Evolutionary conservation across 92 coral and sea anemone genomes (phyloP).

Genomic region (Actinostola sp.): DNA sequence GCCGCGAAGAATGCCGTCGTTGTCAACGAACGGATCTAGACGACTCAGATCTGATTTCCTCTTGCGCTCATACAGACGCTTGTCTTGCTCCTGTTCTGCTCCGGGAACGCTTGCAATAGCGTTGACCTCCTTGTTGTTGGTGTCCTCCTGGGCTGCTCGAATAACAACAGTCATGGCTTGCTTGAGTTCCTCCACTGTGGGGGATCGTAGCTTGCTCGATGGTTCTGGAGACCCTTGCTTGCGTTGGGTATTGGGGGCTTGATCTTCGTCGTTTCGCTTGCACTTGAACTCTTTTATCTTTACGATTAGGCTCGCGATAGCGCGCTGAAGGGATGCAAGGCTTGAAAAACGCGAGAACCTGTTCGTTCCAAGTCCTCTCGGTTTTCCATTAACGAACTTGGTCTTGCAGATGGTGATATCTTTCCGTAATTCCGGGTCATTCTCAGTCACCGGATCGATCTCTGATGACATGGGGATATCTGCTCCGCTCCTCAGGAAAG

Average conservation of each 20-base stretch:
- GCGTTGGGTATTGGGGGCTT: no score
- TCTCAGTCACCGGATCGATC: background rate
- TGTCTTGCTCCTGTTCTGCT: no score
- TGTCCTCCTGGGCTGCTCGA: constrained; percentile 23
- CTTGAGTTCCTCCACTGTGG: constrained; percentile 33
- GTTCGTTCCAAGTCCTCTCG: constrained; percentile 23
- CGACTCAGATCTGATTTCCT: no score
- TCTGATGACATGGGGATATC: background rate
- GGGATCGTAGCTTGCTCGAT: background rate
- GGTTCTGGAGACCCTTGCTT: no score
- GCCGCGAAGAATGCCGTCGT: constrained; percentile 35
- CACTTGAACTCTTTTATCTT: constrained; percentile 25
- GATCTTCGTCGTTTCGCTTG: background rate
- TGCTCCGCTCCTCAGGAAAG: constrained; percentile 10
- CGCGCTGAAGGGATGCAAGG: constrained; percentile 26
- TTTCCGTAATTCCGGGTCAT: constrained; percentile 37
- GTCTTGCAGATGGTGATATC: constrained; percentile 19
- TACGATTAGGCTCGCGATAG: constrained; percentile 41
- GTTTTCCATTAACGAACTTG: background rate
- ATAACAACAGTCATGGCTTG: constrained; percentile 46
- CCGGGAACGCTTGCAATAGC: background rate
- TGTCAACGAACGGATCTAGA: constrained; percentile 29
- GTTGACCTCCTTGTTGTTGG: background rate
- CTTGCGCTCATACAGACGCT: background rate
- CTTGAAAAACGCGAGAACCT: constrained; percentile 27